These are phyloP conservation scores for Xenopus tropicalis DNA, from an alignment of 2,113 vertebrate species.

Conservation along the genomic window UCB_Xtro_10.0 CM004445.2:107291001-107291500, in stretches of 20 bases:
- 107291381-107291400: constrained; percentile 96
- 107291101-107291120: neutral
- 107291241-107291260: neutral
- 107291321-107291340: constrained; percentile 94
- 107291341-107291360: constrained; percentile 93
- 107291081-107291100: too few species aligned
- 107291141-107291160: constrained; percentile 11
- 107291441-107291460: constrained; percentile 99
- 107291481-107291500: constrained; percentile 66
- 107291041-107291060: too few species aligned
- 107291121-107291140: constrained; percentile 1
- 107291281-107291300: constrained; percentile 91
- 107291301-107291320: constrained; percentile 96
- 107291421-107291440: constrained; percentile 98
- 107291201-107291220: constrained; percentile 30
- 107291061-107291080: too few species aligned
- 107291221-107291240: constrained; percentile 9
- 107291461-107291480: constrained; percentile 90
- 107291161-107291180: constrained; percentile 6
- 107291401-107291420: constrained; percentile 97
- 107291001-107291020: too few species aligned
- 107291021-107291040: too few species aligned
- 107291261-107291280: neutral
- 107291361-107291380: constrained; percentile 94
- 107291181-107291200: constrained; percentile 17